These are phyloP conservation scores for Oxyscelio sp. DNA, from an alignment of 2,888 invertebrate genomes.

Conservation along the genomic window DNA sequence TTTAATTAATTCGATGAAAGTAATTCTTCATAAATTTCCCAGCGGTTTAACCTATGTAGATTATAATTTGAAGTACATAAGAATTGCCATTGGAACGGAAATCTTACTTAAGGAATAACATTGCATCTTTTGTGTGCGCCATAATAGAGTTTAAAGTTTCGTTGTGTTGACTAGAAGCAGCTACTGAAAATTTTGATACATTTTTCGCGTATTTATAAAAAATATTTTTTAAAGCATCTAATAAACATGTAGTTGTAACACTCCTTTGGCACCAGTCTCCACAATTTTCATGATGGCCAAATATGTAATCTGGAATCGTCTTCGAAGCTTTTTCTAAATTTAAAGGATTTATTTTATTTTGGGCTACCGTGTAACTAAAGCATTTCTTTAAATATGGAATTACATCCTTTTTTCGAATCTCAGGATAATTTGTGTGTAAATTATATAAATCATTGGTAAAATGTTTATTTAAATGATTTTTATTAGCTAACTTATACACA, in stretches of 20 bases:
- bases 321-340: slow-evolving; percentile 13
- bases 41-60: no score
- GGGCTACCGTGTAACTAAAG: slow-evolving; percentile 39
- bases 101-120: slow-evolving; percentile 24
- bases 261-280: slow-evolving; percentile 35
- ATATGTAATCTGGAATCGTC: slow-evolving; percentile 31
- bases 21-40: no score
- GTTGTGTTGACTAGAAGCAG: slow-evolving; percentile 30
- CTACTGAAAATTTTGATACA: slow-evolving; percentile 21
- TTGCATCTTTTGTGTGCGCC: slow-evolving; percentile 29
- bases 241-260: neutral
- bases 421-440: neutral
- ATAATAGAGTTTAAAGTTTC: slow-evolving; percentile 41
- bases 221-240: neutral
- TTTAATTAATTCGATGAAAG: neutral
- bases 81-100: slow-evolving; percentile 19
- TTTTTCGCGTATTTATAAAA: slow-evolving; percentile 39
- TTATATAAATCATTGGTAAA: slow-evolving; percentile 19
- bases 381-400: slow-evolving; percentile 51
- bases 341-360: slow-evolving; percentile 30
- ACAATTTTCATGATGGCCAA: slow-evolving; percentile 35
- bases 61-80: neutral
- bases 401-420: slow-evolving; percentile 24
- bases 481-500: slow-evolving; percentile 24
- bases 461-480: slow-evolving; percentile 30